These are phyloP conservation scores for Shinisaurus crocodilurus DNA, from an alignment of 2,113 vertebrate species.

Conservation along the genomic window DNA sequence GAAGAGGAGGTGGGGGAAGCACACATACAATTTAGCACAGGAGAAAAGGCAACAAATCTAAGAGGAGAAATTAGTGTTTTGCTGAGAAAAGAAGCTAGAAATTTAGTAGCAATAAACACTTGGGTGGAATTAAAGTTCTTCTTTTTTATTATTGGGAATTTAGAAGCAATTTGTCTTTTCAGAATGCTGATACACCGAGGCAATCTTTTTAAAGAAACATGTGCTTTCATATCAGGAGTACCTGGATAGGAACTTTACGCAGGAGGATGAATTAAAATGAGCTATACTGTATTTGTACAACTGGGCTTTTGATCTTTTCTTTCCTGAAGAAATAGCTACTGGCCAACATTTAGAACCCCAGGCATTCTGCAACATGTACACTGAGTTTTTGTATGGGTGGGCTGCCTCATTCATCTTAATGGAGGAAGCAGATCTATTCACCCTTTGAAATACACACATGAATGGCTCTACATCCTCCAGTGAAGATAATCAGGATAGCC, in stretches of 20 bases:
- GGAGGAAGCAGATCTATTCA: background rate
- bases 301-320: background rate
- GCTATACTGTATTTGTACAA: background rate
- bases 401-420: background rate
- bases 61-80: conserved; percentile 47
- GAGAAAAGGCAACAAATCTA: conserved; percentile 66
- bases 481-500: background rate
- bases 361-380: background rate
- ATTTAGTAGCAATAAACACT: conserved; percentile 36
- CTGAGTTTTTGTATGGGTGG: background rate
- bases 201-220: background rate
- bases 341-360: background rate
- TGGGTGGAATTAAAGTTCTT: conserved; percentile 45
- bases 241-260: too few relatives aligned
- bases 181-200: background rate
- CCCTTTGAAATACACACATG: background rate
- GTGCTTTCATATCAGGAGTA: background rate
- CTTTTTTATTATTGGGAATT: conserved; percentile 16
- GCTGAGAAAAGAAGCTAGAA: conserved; percentile 40
- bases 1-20: conserved; percentile 37
- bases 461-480: background rate
- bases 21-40: conserved; percentile 59
- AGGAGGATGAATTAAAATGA: background rate
- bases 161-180: conserved; percentile 44
- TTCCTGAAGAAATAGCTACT: background rate